Percentiles rank a stretch among this genome's conserved stretches.
phyloP scores from a whole-genome alignment of 2,113 vertebrate species.

The Ctenodactylus gundi region DNA sequence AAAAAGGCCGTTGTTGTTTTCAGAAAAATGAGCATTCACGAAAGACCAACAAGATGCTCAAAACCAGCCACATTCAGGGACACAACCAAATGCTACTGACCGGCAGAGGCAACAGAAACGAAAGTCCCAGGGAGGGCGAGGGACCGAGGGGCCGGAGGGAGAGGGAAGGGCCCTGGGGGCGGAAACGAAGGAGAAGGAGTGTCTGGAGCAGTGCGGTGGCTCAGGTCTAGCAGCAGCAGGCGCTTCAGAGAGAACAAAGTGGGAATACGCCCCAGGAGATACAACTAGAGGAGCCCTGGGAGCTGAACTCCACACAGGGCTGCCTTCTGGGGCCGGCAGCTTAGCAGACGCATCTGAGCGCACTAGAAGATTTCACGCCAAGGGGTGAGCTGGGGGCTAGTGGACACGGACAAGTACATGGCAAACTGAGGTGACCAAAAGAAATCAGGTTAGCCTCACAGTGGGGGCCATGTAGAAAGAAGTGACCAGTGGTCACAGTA shows the following conservation, averaged over 20 bases:
- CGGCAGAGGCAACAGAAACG: neutral
- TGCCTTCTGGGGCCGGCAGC: neutral
- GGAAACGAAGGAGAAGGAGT: too few species aligned
- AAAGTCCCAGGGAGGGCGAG: neutral
- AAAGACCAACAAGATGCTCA: neutral
- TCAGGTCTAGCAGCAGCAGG: accelerated
- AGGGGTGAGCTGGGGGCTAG: neutral
- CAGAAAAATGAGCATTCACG: neutral
- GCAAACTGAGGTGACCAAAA: neutral
- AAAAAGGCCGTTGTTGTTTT: neutral
- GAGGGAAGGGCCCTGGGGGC: neutral
- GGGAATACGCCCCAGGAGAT: neutral
- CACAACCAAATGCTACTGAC: accelerated
- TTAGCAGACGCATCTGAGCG: neutral
- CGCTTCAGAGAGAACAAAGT: neutral
- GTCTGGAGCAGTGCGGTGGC: too few species aligned
- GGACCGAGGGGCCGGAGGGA: neutral
- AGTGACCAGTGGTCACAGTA: accelerated
- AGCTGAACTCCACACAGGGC: too few species aligned
- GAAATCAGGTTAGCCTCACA: neutral
- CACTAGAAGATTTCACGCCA: neutral
- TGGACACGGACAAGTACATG: neutral
- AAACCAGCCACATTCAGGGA: neutral
- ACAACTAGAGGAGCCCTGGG: neutral
- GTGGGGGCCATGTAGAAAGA: neutral